phyloP scores from a whole-genome alignment of 2,113 vertebrate genomes.

The Malaclemys terrapin region DNA sequence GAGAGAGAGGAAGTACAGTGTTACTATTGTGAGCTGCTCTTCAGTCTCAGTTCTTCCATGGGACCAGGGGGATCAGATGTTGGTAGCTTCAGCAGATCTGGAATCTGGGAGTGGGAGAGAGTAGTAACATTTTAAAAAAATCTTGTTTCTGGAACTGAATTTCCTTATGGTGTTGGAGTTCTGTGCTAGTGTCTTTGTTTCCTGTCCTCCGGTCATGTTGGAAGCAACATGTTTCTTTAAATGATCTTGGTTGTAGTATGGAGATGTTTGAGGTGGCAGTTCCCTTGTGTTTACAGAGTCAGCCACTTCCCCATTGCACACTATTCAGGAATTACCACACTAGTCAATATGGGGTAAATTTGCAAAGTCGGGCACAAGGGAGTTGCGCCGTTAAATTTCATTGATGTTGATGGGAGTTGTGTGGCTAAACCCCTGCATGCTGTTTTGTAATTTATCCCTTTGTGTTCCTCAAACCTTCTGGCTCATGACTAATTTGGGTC shows the following conservation, averaged over 20 bases:
- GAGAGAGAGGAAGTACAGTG: background rate
- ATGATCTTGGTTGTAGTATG: conserved; percentile 44
- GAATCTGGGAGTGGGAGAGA: conserved; percentile 4
- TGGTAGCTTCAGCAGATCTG: background rate
- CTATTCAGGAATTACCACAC: conserved; percentile 66
- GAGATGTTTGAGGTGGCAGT: conserved; percentile 37
- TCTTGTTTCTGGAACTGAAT: conserved; percentile 17
- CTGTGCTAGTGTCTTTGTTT: conserved; percentile 43
- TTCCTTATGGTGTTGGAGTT: conserved; percentile 17
- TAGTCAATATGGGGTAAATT: conserved; percentile 65
- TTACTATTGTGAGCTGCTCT: background rate
- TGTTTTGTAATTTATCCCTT: conserved; percentile 72
- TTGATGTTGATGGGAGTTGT: conserved; percentile 70
- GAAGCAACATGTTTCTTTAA: conserved; percentile 62
- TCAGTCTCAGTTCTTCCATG: background rate
- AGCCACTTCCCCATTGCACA: conserved; percentile 59
- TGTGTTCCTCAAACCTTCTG: conserved; percentile 67
- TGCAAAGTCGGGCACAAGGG: conserved; percentile 62
- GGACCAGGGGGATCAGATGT: background rate
- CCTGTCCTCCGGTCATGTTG: conserved; percentile 35
- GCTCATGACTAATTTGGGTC: conserved; percentile 65
- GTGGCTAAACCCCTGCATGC: conserved; percentile 68
- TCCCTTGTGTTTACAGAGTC: conserved; percentile 64
- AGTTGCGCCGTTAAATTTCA: conserved; percentile 64
- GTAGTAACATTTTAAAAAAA: conserved; percentile 10